Evolutionary conservation across 2,113 vertebrate genomes (phyloP).

Genomic region (Saguinus imperator): DNA sequence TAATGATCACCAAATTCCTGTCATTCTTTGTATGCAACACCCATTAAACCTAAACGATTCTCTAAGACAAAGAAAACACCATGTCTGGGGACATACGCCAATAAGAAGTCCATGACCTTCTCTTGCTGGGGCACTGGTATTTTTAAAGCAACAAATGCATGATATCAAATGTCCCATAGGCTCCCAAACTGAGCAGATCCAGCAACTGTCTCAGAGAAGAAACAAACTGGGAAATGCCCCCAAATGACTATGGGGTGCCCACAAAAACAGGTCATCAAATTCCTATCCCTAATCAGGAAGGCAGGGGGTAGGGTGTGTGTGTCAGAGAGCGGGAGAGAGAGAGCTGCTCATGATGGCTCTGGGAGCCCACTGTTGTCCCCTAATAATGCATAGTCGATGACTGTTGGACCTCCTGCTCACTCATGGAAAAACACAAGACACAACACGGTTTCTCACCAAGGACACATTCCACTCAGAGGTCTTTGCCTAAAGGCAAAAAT

Average conservation of each 20-base stretch:
- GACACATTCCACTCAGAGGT: not conserved
- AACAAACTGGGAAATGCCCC: slow-evolving; percentile 47
- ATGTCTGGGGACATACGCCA: slow-evolving; percentile 46
- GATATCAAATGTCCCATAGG: slow-evolving; percentile 64
- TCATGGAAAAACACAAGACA: not conserved
- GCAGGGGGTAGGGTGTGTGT: not conserved
- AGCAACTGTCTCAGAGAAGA: slow-evolving; percentile 44
- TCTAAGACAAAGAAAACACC: slow-evolving; percentile 76
- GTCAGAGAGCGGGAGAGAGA: not conserved
- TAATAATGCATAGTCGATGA: not conserved
- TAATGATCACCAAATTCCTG: slow-evolving; percentile 68
- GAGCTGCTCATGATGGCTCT: rapidly evolving
- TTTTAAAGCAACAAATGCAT: slow-evolving; percentile 69
- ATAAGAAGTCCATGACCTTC: slow-evolving; percentile 64
- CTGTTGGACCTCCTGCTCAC: not conserved
- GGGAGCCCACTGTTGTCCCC: not conserved
- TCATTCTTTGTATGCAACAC: slow-evolving; percentile 70
- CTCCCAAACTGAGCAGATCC: slow-evolving; percentile 52
- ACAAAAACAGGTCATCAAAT: slow-evolving; percentile 62
- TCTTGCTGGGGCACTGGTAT: slow-evolving; percentile 67
- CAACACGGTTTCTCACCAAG: not conserved
- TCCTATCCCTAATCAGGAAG: slow-evolving; percentile 39
- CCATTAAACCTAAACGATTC: slow-evolving; percentile 65
- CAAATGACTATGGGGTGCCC: not conserved
- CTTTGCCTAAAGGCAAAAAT: not conserved